Base-by-base conservation (phyloP, 2,888 invertebrate species). In the Rhopalosiphum nymphaeae region DNA sequence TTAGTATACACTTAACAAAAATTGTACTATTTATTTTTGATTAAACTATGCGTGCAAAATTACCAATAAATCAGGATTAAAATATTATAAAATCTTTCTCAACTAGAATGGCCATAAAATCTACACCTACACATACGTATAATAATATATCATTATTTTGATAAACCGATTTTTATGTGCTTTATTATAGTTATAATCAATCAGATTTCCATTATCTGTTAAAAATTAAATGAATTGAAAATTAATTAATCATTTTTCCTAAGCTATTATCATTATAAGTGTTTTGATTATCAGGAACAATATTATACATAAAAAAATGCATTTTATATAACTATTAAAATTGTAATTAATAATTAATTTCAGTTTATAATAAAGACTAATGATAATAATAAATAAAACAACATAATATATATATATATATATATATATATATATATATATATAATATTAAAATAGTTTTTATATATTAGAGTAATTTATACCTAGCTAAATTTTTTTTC, bases 161-260 rank as follows among this genome's bases (percentile, higher is more conserved):
- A 88, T 36, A 88, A 53, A 88, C 53, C 9, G 3, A 29, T 88
- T 88, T 53, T 53, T n/a, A n/a, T 49, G 87, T 49, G 21, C 3
- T 29, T 49, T 36, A 49, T 49, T 46, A 13, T n/a, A 88, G n/a
- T 36, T n/a, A 53, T 53, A 25, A 88, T 88, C 36, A 88, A 88
- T 88, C 36, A 36, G 88, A 88, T 49, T 78, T 78, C 7, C 36
- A 2, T 78, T 53, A 88, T 53, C 36, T 21, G n/a, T 46, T 53
- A 49, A 49, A 87, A 87, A 87, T n/a, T 46, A n/a, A 87, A 87
- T 87, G 21, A 53, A 85, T 44, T 44, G 26, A 85, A 85, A 85
- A 86, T 29, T 44, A 44, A 86, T 44, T 29, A 86, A 42, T 44
- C 44, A 86, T 44, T 78, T 21, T 78, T 7, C 21, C 21, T 36